These are phyloP conservation scores for Chaetogeoica ovagalla DNA, from an alignment of 2,888 invertebrate genomes.

Conservation along the genomic window DNA sequence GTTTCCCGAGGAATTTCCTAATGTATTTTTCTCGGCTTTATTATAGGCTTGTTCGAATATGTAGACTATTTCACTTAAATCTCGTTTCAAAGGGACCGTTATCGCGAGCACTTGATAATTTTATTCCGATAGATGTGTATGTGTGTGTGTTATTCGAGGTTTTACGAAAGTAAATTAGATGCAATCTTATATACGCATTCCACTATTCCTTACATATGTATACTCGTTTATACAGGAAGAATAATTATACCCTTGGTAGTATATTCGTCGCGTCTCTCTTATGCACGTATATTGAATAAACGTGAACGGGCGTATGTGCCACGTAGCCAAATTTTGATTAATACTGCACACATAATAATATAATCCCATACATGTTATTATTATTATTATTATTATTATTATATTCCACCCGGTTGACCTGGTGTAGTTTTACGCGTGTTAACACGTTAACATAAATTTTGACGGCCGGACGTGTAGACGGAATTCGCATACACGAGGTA, in stretches of 20 bases:
- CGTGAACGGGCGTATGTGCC: no score
- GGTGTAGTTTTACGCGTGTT: constrained; percentile 3
- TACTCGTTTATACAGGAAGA: background rate
- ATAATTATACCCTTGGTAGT: background rate
- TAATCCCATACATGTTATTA: background rate
- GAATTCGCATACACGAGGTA: background rate
- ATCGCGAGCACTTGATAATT: no score
- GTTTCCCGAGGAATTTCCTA: background rate
- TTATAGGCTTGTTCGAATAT: no score
- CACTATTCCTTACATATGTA: no score
- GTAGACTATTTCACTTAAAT: no score
- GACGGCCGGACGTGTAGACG: background rate
- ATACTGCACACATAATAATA: background rate
- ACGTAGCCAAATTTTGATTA: background rate
- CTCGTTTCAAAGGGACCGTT: no score
- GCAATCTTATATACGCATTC: background rate
- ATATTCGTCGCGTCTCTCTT: background rate
- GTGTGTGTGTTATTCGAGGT: no score
- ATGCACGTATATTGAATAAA: background rate
- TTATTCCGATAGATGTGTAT: no score
- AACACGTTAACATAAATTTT: constrained; percentile 18
- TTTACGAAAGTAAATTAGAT: background rate
- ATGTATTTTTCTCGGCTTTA: background rate
- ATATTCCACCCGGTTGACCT: background rate
- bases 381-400: no score